phyloP scores from a whole-genome alignment of 2,797 vertebrate species.

The Tadarida brasiliensis region DNA sequence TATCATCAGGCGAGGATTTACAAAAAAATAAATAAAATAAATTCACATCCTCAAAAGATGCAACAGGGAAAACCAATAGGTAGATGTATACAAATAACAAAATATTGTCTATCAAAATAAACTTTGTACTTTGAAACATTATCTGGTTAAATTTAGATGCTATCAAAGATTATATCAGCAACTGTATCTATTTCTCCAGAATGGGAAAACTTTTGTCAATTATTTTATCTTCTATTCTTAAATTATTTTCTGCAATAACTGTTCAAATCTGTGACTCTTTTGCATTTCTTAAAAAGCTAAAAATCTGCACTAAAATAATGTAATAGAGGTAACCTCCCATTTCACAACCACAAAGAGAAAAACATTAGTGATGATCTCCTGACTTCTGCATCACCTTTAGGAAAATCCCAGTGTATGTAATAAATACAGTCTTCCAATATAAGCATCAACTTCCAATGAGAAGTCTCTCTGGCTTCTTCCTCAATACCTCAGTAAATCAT shows the following conservation, averaged over 20 bases:
- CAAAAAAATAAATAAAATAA: too few species aligned
- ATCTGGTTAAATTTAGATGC: slow-evolving; percentile 60
- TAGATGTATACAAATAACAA: slow-evolving; percentile 61
- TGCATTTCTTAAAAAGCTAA: slow-evolving; percentile 54
- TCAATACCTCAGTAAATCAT: slow-evolving; percentile 37
- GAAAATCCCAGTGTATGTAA: slow-evolving; percentile 64
- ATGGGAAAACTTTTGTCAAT: slow-evolving; percentile 10
- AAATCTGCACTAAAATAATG: slow-evolving; percentile 57
- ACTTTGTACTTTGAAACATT: slow-evolving; percentile 22
- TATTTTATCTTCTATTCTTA: slow-evolving; percentile 52
- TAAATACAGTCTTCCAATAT: slow-evolving; percentile 40
- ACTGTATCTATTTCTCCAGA: slow-evolving; percentile 23
- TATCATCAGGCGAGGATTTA: too few species aligned
- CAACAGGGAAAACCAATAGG: background rate
- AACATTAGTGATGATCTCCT: slow-evolving; percentile 23
- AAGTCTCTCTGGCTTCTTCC: slow-evolving; percentile 54
- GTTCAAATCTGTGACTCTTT: background rate
- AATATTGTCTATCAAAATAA: slow-evolving; percentile 20
- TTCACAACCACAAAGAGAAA: slow-evolving; percentile 48
- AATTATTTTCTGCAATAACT: slow-evolving; percentile 55
- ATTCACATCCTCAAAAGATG: slow-evolving; percentile 42
- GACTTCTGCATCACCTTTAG: slow-evolving; percentile 31
- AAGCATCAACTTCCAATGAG: slow-evolving; percentile 37
- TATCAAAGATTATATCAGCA: slow-evolving; percentile 32
- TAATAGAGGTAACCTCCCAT: background rate